Evolutionary conservation across 2,113 vertebrate species (phyloP), one percentile per base, ranked within the genome.

Genomic region (Saguinus midas): DNA sequence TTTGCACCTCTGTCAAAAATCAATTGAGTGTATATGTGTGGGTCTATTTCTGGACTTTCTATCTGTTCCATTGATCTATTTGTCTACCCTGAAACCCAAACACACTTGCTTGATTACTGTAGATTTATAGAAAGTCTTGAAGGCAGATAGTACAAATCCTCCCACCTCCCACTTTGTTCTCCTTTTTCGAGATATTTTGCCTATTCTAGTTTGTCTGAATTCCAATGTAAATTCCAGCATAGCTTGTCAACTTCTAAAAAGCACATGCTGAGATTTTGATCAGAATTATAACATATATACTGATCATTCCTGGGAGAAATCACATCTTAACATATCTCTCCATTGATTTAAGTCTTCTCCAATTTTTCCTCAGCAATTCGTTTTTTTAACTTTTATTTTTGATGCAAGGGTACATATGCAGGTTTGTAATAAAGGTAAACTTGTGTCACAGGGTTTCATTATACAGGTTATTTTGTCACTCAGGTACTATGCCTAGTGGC

Each of bases 1-100:
- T 73, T 87, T 72, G 37, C 5, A 35, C 2, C 23, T 70, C 82
- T 55, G 43, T 72, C n/a, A 96, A 91, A 81, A 95, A 75, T 94
- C 87, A 96, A 50, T 80, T 75, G 66, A 89, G 20, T 68, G 17
- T 94, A 8, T 81, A 61, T 80, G 35, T 86, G n/a, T 68, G 32
- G 10, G 25, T 61, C 57, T 96, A 87, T 95, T 96, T 96, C 45
- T 95, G 40, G 75, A 91, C n/a, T 89, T 90, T 86, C 48, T 76
- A 64, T 94, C 58, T 81, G 21, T 89, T 76, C 68, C 80, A 93
- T 83, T 96, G 68, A 96, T 89, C 80, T 87, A 82, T 89, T 93
- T 96, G 50, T 97, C 83, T 90, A 57, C 89, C 20, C 18, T 35
- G 83, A 68, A 13, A 92, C 40, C 29, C 52, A 97, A 96, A 93